These are phyloP conservation scores for Tichodroma muraria DNA, from an alignment of 2,113 vertebrate species.

Conservation along the genomic window DNA sequence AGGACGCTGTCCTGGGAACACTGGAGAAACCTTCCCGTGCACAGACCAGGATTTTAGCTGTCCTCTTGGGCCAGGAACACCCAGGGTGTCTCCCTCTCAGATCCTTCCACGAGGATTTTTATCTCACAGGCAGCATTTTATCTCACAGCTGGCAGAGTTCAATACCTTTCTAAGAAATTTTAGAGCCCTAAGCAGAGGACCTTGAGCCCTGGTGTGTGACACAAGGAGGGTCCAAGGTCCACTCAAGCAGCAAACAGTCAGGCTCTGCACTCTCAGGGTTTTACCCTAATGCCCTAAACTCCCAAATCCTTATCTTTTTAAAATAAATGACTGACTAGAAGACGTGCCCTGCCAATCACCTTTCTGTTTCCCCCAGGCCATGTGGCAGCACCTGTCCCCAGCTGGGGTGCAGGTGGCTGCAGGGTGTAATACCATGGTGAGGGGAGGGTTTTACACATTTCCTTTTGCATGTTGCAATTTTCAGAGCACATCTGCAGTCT, in stretches of 20 bases:
- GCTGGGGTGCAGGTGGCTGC: background rate
- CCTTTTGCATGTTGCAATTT: background rate
- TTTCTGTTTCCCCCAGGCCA: background rate
- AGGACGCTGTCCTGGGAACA: background rate
- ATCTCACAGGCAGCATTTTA: background rate
- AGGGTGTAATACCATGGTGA: rapidly evolving
- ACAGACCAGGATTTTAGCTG: background rate
- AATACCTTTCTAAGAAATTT: background rate
- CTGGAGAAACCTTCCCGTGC: background rate
- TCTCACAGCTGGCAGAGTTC: background rate
- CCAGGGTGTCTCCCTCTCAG: background rate
- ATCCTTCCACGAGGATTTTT: background rate
- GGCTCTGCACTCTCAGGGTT: background rate
- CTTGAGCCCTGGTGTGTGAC: background rate
- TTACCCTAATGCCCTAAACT: background rate
- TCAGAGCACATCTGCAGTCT: background rate
- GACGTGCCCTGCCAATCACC: rapidly evolving
- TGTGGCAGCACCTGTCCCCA: background rate
- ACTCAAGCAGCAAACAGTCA: background rate
- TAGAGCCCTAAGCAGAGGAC: background rate
- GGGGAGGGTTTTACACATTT: background rate
- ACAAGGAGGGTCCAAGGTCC: background rate
- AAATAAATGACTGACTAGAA: background rate
- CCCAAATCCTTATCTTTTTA: background rate
- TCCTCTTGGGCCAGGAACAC: background rate